phyloP scores from a whole-genome alignment of 2,797 vertebrate genomes.

The Hoplostethus atlanticus region DNA sequence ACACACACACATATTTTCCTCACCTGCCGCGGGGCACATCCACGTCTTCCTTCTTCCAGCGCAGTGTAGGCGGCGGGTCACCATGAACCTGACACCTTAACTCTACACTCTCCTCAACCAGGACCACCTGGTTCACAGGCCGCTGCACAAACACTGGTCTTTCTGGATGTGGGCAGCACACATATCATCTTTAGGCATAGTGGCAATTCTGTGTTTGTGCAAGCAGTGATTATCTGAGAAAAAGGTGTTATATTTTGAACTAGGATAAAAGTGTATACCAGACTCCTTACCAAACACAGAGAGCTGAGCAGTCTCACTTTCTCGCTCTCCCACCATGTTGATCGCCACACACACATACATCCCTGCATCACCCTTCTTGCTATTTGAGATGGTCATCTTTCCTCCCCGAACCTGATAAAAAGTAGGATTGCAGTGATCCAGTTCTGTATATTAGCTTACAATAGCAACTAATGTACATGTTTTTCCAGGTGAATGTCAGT shows the following conservation, averaged over 20 bases:
- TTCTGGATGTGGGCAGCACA: constrained; percentile 82
- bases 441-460: background rate
- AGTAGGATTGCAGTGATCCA: background rate
- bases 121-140: constrained; percentile 96
- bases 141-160: constrained; percentile 93
- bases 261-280: background rate
- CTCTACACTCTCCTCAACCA: constrained; percentile 94
- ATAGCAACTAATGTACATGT: background rate
- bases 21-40: constrained; percentile 94
- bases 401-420: constrained; percentile 90
- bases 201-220: constrained; percentile 28
- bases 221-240: constrained; percentile 4
- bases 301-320: constrained; percentile 95
- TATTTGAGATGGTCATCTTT: constrained; percentile 94
- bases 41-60: constrained; percentile 95
- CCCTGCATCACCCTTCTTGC: constrained; percentile 91
- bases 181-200: constrained; percentile 44
- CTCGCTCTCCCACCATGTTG: constrained; percentile 97
- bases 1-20: constrained; percentile 55
- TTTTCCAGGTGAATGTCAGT: constrained; percentile 1
- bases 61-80: constrained; percentile 92
- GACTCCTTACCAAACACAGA: constrained; percentile 93
- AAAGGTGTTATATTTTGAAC: constrained; percentile 19
- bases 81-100: constrained; percentile 97
- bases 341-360: constrained; percentile 95